Evolutionary conservation across 2,888 invertebrate species (phyloP), one percentile per base, ranked within the genome.

Genomic region (Ptycholaimellus sp.): DNA sequence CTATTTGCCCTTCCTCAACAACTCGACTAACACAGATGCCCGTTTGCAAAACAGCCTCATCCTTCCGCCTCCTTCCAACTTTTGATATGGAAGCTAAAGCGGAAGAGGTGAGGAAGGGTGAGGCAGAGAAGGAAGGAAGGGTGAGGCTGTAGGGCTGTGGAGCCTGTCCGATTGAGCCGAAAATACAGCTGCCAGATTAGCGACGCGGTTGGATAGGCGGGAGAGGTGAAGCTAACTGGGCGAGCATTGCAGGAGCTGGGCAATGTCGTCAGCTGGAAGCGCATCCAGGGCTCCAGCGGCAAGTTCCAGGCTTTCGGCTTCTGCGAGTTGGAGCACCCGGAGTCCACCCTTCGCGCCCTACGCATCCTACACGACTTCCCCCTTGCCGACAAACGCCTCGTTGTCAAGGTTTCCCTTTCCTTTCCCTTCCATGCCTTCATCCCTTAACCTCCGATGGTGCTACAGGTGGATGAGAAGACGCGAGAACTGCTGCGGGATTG

Each of bases 321-420:
- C 66, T 85, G 90, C 65, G 93, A 93, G 66, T 82, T 81, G 62
- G 81, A 79, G 46, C 76, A 79, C 40, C 87, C 93, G 16, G 85
- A 87, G 63, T 79, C 87, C 17, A 93, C 90, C 29, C 67, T 93
- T 48, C 70, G 93, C 45, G 85, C 90, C 46, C 82, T 96, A 44
- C 52, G 65, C 31, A 66, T 96, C 45, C 68, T 99, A 22, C 83
- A 90, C 63, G 82, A 83, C 51, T 73, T 82, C 60, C 73, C 75
- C 60, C 73, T 99, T 36, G 82, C 80, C 39, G 87, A 82, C 49
- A 85, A 82, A 63, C 75, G 75, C 56, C 68, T 99, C 49, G 78
- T 93, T 40, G 90, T 87, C 44, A 57, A 63, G 54, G 51, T 51
- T 6, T 6, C 40, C 28, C 31, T 35, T 31, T 21, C 11, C 9